Evolutionary conservation across 1,140 invertebrate species (phyloP).

Genomic region (Condylostylus longicornis): DNA sequence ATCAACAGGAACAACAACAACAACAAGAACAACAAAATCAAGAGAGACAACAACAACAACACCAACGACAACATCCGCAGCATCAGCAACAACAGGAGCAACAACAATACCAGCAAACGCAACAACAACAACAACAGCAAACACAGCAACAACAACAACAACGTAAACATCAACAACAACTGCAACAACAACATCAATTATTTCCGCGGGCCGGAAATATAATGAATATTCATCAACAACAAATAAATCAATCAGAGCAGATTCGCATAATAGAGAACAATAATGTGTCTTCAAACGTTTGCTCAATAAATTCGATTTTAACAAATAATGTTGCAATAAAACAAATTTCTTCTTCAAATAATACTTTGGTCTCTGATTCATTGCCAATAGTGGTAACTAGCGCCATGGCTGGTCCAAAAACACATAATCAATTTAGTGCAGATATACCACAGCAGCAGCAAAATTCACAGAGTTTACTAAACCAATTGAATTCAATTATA

Average conservation of each 20-base stretch:
- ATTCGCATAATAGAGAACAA: constrained; percentile 6
- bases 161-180: constrained; percentile 14
- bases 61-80: constrained; percentile 1
- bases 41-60: constrained; percentile 10
- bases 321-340: no score
- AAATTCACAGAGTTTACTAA: no score
- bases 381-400: neutral
- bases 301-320: no score
- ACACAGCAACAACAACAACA: constrained; percentile 13
- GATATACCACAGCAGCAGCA: constrained; percentile 14
- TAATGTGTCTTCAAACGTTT: constrained; percentile 3
- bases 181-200: constrained; percentile 22
- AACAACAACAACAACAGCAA: constrained; percentile 11
- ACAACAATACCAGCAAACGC: no score
- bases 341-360: no score
- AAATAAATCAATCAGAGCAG: no score
- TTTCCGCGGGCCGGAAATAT: constrained; percentile 28
- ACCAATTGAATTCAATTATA: constrained; percentile 27
- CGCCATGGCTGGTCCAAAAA: constrained; percentile 11
- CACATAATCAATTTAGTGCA: constrained; percentile 13
- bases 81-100: constrained; percentile 13
- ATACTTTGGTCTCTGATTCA: no score
- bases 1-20: constrained; percentile 18
- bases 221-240: no score
- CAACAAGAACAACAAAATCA: constrained; percentile 16